Percentiles rank a stretch among this genome's conserved stretches.
These are phyloP conservation scores for Tetramorium parvispinum DNA, from an alignment of 1,140 invertebrate species.

Conservation along the genomic window DNA sequence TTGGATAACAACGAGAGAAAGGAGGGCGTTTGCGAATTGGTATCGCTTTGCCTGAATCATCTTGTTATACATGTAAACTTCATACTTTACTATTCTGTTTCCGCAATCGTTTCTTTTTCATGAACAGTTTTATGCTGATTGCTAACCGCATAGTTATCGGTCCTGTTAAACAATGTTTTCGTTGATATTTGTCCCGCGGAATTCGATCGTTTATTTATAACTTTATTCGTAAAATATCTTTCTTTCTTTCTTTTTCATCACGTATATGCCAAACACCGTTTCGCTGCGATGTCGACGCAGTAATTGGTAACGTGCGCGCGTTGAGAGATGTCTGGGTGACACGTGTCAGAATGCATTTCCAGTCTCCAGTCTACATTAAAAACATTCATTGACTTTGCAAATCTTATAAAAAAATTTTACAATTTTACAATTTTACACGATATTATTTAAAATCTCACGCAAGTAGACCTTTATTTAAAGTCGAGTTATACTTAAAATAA, in stretches of 20 bases:
- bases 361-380: background rate
- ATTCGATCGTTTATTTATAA: conserved; percentile 11
- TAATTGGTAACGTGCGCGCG: conserved; percentile 5
- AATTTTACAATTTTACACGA: background rate
- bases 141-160: background rate
- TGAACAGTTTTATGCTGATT: background rate
- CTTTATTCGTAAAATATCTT: conserved; percentile 24
- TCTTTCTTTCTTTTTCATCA: background rate
- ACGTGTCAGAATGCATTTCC: background rate
- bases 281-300: background rate
- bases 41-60: background rate
- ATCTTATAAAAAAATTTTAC: background rate
- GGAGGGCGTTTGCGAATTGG: background rate
- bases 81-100: conserved; percentile 32
- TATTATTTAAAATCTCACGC: background rate
- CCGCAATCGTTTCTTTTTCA: background rate
- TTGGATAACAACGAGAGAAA: background rate
- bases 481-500: background rate
- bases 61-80: conserved; percentile 21
- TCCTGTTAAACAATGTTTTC: conserved; percentile 21
- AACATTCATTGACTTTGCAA: background rate
- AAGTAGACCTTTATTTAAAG: background rate
- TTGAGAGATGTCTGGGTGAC: conserved; percentile 1
- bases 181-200: background rate
- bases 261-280: background rate